These are phyloP conservation scores for Geotrypetes seraphini DNA, from an alignment of 2,797 vertebrate genomes.

Conservation along the genomic window DNA sequence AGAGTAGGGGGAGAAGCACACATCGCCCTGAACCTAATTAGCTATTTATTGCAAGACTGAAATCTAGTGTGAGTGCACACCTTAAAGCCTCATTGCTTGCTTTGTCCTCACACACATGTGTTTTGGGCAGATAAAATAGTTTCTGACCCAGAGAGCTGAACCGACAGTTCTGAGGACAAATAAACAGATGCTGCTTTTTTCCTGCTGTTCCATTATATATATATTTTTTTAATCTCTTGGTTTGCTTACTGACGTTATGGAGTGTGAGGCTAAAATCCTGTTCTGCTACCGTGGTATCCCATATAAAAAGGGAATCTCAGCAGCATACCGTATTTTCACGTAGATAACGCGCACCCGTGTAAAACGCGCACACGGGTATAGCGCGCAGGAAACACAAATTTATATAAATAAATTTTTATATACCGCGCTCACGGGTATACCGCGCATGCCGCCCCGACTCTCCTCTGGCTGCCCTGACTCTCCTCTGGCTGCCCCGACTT, in stretches of 20 bases:
- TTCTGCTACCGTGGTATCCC: not conserved
- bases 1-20: not conserved
- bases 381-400: too few relatives aligned
- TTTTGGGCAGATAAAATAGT: slow-evolving; percentile 51
- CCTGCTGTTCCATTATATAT: slow-evolving; percentile 35
- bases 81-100: slow-evolving; percentile 37
- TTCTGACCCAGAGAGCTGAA: slow-evolving; percentile 54
- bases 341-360: too few relatives aligned
- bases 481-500: too few relatives aligned
- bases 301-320: too few relatives aligned
- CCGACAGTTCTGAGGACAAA: slow-evolving; percentile 48
- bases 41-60: slow-evolving; percentile 13
- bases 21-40: slow-evolving; percentile 9
- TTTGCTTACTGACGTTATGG: slow-evolving; percentile 25
- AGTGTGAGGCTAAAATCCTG: not conserved
- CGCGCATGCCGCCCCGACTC: too few relatives aligned
- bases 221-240: too few relatives aligned
- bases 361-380: too few relatives aligned
- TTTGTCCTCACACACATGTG: slow-evolving; percentile 54
- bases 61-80: too few relatives aligned
- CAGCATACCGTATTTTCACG: too few relatives aligned
- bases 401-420: too few relatives aligned
- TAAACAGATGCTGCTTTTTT: slow-evolving; percentile 33
- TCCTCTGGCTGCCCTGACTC: too few relatives aligned
- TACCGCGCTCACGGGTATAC: too few relatives aligned